These are phyloP conservation scores for Motacilla tschutschensis DNA, from an alignment of 2,113 vertebrate genomes.

Conservation along the genomic window DNA sequence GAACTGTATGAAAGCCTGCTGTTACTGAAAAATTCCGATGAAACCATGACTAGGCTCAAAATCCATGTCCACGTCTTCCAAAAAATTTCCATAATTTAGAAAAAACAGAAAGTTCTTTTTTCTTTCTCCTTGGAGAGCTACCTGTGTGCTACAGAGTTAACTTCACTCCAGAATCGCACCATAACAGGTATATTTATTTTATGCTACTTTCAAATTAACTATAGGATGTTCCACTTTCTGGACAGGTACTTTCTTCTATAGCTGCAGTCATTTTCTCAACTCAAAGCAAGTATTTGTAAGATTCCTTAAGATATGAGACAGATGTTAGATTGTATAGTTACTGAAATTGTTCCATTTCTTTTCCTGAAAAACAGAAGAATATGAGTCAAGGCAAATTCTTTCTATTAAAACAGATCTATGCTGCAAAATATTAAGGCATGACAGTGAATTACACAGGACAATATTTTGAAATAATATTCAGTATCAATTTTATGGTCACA, in stretches of 20 bases:
- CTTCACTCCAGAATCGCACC: constrained; percentile 81
- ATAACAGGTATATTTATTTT: constrained; percentile 82
- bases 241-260: constrained; percentile 71
- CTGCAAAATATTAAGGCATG: constrained; percentile 22
- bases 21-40: constrained; percentile 88
- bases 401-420: background rate
- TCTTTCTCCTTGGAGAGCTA: constrained; percentile 77
- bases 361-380: constrained; percentile 75
- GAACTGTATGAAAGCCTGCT: constrained; percentile 89
- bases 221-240: constrained; percentile 69
- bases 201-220: constrained; percentile 66
- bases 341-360: constrained; percentile 80
- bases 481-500: background rate
- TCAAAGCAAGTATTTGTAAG: constrained; percentile 69
- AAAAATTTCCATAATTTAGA: constrained; percentile 98
- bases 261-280: constrained; percentile 83
- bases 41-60: constrained; percentile 92
- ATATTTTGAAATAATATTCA: constrained; percentile 23
- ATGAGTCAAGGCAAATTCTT: constrained; percentile 18
- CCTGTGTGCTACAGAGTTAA: constrained; percentile 78
- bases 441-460: background rate
- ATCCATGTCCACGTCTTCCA: constrained; percentile 98
- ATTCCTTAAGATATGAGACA: constrained; percentile 77
- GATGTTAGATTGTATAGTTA: constrained; percentile 76
- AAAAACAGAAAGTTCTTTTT: constrained; percentile 70